Evolutionary conservation across 2,888 invertebrate species (phyloP).

Genomic region (Eulithis prunata): DNA sequence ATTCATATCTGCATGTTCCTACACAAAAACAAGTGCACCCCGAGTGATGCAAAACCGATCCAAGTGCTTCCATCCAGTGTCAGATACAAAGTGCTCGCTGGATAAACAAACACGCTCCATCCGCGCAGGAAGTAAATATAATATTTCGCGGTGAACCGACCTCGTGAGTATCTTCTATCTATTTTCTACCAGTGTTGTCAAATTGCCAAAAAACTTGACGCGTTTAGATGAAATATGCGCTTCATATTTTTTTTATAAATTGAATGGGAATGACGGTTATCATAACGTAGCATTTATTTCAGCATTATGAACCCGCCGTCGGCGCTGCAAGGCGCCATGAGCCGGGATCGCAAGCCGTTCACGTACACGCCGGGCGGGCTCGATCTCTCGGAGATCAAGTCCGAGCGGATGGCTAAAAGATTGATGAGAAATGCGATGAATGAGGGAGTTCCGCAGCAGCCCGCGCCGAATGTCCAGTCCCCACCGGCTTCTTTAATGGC

Average conservation of each 20-base stretch:
- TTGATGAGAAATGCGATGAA: constrained; percentile 82
- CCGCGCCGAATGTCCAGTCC: constrained; percentile 78
- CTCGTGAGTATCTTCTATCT: constrained; percentile 75
- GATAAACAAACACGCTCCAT: constrained; percentile 56
- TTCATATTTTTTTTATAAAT: constrained; percentile 52
- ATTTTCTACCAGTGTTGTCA: constrained; percentile 74
- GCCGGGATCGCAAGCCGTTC: constrained; percentile 97
- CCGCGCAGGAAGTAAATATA: constrained; percentile 67
- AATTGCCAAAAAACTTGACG: constrained; percentile 69
- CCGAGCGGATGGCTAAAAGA: constrained; percentile 94
- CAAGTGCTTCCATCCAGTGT: constrained; percentile 60
- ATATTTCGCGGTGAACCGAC: constrained; percentile 59
- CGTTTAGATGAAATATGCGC: constrained; percentile 54
- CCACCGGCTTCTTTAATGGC: constrained; percentile 77
- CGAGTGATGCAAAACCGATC: constrained; percentile 70
- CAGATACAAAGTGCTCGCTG: constrained; percentile 57
- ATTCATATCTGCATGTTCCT: constrained; percentile 76
- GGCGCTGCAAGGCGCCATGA: constrained; percentile 94
- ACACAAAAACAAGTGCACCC: constrained; percentile 71
- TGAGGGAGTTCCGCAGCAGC: constrained; percentile 88
- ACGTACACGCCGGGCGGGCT: constrained; percentile 97
- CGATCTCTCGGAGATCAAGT: constrained; percentile 95
- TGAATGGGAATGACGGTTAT: constrained; percentile 41
- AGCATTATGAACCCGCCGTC: constrained; percentile 89
- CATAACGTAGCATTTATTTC: constrained; percentile 57